phyloP scores from a whole-genome alignment of 2,113 vertebrate species.

The Microcebus ravelobensis region DNA sequence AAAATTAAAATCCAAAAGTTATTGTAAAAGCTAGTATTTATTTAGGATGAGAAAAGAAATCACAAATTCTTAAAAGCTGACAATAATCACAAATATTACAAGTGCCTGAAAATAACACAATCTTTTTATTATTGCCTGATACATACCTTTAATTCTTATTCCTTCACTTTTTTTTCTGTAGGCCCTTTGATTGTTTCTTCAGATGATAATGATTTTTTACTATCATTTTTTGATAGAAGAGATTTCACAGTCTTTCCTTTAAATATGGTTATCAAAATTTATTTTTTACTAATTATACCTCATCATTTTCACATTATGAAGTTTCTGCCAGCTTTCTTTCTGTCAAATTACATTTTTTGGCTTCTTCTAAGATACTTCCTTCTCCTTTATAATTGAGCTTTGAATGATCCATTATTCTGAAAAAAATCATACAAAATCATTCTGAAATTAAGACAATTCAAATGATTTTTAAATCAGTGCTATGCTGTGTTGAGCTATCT shows the following conservation, averaged over 20 bases:
- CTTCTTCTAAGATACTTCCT: neutral
- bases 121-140: neutral
- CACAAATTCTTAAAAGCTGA: neutral
- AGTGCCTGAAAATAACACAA: neutral
- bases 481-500: neutral
- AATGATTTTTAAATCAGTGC: constrained; percentile 14
- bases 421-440: neutral
- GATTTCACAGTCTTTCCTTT: neutral
- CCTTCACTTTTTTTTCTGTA: neutral
- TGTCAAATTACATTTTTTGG: neutral
- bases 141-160: neutral
- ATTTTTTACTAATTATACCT: neutral
- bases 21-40: neutral
- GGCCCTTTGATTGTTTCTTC: neutral
- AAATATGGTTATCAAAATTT: neutral
- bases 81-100: neutral
- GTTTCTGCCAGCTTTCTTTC: neutral
- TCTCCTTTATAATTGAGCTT: neutral
- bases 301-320: constrained; percentile 1
- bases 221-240: neutral
- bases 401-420: neutral
- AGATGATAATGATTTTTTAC: neutral
- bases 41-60: neutral
- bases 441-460: neutral
- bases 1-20: neutral